Conservation (phyloP, 2,888 invertebrate genomes). For the Habroteleia sp. region DNA sequence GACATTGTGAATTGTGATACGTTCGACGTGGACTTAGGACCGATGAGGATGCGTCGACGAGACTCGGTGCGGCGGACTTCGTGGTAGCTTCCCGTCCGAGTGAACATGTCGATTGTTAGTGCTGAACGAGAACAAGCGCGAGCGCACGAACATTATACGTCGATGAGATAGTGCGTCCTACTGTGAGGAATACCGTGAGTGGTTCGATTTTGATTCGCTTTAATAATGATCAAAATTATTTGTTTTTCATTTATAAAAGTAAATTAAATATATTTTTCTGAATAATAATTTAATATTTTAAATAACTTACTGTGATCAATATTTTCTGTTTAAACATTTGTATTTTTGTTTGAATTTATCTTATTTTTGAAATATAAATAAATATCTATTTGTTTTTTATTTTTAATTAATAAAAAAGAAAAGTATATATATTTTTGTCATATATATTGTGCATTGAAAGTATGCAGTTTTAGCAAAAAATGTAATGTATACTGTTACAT, state of each 20-base stretch:
- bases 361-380: too few species aligned
- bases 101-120: slow-evolving; percentile 14
- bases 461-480: too few species aligned
- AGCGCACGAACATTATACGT: slow-evolving; percentile 15
- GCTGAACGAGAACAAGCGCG: slow-evolving; percentile 4
- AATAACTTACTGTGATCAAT: too few species aligned
- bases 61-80: neutral
- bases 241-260: too few species aligned
- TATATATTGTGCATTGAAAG: too few species aligned
- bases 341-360: too few species aligned
- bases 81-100: slow-evolving; percentile 5
- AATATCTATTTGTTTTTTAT: too few species aligned
- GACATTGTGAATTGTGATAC: neutral
- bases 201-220: slow-evolving; percentile 2
- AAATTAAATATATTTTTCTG: neutral
- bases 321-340: too few species aligned
- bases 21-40: slow-evolving; percentile 5
- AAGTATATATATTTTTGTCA: too few species aligned
- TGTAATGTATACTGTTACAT: too few species aligned
- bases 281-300: neutral
- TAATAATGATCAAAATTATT: neutral
- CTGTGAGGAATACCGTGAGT: slow-evolving; percentile 10
- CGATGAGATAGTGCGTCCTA: slow-evolving; percentile 27
- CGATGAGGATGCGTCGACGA: neutral
- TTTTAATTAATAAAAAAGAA: too few species aligned